Conservation (phyloP, 92 coral and sea anemone genomes). For the Zoanthus gigantus region DNA sequence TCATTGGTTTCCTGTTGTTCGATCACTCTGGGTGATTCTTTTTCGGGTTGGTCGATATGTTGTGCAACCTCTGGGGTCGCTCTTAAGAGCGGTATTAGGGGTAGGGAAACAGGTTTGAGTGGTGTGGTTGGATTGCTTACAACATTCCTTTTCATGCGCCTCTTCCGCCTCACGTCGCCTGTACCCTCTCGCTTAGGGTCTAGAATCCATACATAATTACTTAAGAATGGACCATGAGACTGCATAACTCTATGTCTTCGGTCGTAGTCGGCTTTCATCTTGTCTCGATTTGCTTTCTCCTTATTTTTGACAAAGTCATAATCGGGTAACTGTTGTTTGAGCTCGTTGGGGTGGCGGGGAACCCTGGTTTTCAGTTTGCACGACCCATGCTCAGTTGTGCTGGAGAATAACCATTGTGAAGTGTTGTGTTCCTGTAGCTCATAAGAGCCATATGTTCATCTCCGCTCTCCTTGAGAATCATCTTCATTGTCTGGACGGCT, state of each 20-base stretch:
- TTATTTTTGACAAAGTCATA: conserved; percentile 36
- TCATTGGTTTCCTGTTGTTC: neutral
- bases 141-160: neutral
- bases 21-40: neutral
- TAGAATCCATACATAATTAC: neutral
- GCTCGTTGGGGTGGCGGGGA: neutral
- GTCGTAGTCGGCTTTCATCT: too few relatives aligned
- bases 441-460: too few relatives aligned
- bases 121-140: neutral
- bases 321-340: conserved; percentile 36
- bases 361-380: conserved; percentile 16
- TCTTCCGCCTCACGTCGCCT: neutral
- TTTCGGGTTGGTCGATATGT: neutral
- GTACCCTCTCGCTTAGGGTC: neutral
- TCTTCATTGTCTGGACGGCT: too few relatives aligned
- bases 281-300: neutral
- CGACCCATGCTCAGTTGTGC: neutral
- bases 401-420: too few relatives aligned
- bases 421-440: too few relatives aligned
- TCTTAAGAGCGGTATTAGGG: neutral
- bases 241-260: neutral
- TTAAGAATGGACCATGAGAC: neutral
- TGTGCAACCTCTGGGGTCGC: neutral
- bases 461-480: too few relatives aligned
- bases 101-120: neutral